These are phyloP conservation scores for Ichneumoninae sp. DNA, from an alignment of 2,888 invertebrate species.

Conservation along the genomic window DNA sequence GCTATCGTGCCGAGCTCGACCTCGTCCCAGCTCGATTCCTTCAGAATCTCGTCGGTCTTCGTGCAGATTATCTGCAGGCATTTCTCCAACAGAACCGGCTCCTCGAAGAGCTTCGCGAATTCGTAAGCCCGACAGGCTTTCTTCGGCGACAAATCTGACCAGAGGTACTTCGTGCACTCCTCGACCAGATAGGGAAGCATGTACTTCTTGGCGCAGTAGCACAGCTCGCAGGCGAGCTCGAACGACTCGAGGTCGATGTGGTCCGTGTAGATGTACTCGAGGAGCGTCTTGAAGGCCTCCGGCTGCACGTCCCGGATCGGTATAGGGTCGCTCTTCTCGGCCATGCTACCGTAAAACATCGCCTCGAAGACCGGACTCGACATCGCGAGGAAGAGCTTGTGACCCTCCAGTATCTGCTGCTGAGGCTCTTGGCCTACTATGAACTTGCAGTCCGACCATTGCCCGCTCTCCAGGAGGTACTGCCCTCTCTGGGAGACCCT, in stretches of 20 bases:
- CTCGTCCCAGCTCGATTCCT: slow-evolving; percentile 91
- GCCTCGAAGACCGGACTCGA: slow-evolving; percentile 95
- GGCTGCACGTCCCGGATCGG: slow-evolving; percentile 94
- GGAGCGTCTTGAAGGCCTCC: slow-evolving; percentile 92
- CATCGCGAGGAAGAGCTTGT: slow-evolving; percentile 93
- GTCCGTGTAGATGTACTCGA: slow-evolving; percentile 94
- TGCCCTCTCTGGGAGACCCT: slow-evolving; percentile 90
- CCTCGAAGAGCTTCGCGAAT: slow-evolving; percentile 94
- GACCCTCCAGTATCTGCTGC: slow-evolving; percentile 90
- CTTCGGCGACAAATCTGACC: slow-evolving; percentile 91
- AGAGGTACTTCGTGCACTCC: slow-evolving; percentile 93
- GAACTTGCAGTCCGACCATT: slow-evolving; percentile 94
- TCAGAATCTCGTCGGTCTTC: slow-evolving; percentile 91
- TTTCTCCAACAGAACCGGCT: slow-evolving; percentile 92
- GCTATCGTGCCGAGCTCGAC: slow-evolving; percentile 91
- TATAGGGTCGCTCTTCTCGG: slow-evolving; percentile 91
- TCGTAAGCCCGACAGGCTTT: slow-evolving; percentile 95
- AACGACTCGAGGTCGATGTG: slow-evolving; percentile 91
- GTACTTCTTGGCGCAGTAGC: slow-evolving; percentile 95
- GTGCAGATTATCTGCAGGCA: slow-evolving; percentile 93
- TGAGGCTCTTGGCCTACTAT: slow-evolving; percentile 92
- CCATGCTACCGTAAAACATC: slow-evolving; percentile 94
- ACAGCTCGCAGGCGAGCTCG: slow-evolving; percentile 94
- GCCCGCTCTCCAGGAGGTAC: slow-evolving; percentile 91
- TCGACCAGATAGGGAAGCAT: slow-evolving; percentile 94